Base-by-base conservation (phyloP, 2,113 vertebrate genomes). In the Nerophis lumbriciformis region DNA sequence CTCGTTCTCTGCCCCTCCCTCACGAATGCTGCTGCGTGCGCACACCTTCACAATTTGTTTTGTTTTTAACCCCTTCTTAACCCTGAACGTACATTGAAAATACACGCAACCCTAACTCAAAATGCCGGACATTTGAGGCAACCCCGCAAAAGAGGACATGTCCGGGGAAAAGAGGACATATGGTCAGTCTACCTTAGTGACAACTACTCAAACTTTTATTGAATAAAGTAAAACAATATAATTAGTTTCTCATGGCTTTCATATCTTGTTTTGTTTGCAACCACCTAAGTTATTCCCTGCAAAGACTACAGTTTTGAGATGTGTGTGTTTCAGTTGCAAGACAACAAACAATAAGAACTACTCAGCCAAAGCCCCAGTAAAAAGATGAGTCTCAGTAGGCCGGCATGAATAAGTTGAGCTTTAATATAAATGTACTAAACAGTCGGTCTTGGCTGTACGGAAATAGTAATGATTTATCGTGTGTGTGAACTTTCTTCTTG, bases 331-430 rank as follows among this genome's bases (percentile, higher is more conserved):
- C 1, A 5, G 37, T 56, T 56, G 44, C 19, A 9, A 9, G 6
- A 47, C 44, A 59, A 59, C 39, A 35, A 28, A 12, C 42, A 47
- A 28, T 28, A 5, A 12, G 47, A 16, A 13, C 36, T 3, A 50
- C 42, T 21, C 8, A 53, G 38, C 11, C 8, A n/a, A 59, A 47
- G 5, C 4, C 10, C 16, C 49, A 28, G 19, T 16, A 39, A 21
- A 48, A 1, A 36, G 48, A 37, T 6, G 53, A 39, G 55, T 38
- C 47, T 42, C 63, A 65, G 63, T 36, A 15, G 57, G n/a, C 16
- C 8, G 42, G n/a, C 6, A 6, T 13, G 35, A 15, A 48, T 35
- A 59, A 47, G 19, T 6, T 14, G 12, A 11, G 57, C 48, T 15
- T 14, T 28, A 47, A 8, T 44, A 59, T 6, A 8, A 19, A 36